A percentile compares a stretch with the other conserved stretches of the same genome.
phyloP scores from a whole-genome alignment of 2,113 vertebrate genomes.

The Serinus canaria region DNA sequence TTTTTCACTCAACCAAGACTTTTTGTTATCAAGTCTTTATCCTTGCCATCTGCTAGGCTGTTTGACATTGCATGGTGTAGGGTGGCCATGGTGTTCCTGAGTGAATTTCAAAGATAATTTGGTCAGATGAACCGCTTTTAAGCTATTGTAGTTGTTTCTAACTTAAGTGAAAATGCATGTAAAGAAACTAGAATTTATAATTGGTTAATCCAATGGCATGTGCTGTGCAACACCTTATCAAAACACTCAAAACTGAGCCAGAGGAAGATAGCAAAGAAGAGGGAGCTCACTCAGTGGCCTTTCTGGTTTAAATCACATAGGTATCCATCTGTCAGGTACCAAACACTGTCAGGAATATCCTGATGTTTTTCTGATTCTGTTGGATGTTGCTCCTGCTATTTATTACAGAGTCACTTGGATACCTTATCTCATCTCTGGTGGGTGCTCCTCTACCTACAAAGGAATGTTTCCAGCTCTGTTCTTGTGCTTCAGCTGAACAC shows the following conservation, averaged over 20 bases:
- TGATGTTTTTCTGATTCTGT: not conserved
- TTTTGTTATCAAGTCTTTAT: not conserved
- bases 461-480: not conserved
- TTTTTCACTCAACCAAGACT: not conserved
- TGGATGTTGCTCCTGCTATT: not conserved
- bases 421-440: not conserved
- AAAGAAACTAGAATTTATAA: not conserved
- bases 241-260: not conserved
- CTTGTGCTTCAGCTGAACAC: not conserved
- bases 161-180: not conserved
- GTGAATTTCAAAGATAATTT: not conserved
- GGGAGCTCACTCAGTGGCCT: not conserved
- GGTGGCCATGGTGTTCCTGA: not conserved
- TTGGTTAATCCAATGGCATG: not conserved
- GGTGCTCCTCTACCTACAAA: not conserved
- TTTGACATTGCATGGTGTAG: not conserved
- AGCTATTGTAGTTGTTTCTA: not conserved
- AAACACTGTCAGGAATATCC: not conserved
- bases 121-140: not conserved
- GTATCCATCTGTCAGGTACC: not conserved
- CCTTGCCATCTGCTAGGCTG: not conserved
- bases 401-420: not conserved
- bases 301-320: not conserved
- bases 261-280: not conserved
- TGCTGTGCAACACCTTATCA: not conserved